These are phyloP conservation scores for Strix aluco DNA, from an alignment of 2,113 vertebrate genomes.

Conservation along the genomic window DNA sequence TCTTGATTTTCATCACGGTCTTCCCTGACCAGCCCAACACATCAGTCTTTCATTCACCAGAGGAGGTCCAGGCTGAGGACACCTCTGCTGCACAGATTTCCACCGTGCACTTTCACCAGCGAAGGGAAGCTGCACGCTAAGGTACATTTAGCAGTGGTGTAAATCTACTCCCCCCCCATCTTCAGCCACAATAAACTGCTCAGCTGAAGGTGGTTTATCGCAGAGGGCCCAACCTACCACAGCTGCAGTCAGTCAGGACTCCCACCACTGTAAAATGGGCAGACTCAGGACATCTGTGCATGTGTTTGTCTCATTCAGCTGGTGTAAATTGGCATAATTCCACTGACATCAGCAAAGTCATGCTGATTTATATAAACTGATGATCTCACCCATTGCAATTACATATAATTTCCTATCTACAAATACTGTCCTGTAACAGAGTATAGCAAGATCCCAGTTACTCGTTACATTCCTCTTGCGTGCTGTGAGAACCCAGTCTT, in stretches of 20 bases:
- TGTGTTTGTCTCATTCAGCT: not conserved
- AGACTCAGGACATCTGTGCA: not conserved
- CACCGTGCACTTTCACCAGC: not conserved
- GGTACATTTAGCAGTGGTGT: accelerated
- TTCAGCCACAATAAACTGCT: not conserved
- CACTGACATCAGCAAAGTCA: slow-evolving; percentile 32
- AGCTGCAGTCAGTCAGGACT: not conserved
- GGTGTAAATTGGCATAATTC: slow-evolving; percentile 1
- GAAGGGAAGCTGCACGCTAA: not conserved
- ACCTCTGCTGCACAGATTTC: not conserved
- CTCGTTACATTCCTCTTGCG: not conserved
- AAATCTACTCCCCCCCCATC: not conserved
- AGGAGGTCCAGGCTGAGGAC: slow-evolving; percentile 31
- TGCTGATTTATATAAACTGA: not conserved
- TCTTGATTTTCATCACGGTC: slow-evolving; percentile 52
- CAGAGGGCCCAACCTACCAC: not conserved
- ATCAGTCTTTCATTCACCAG: slow-evolving; percentile 35
- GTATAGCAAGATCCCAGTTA: not conserved
- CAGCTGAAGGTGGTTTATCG: not conserved
- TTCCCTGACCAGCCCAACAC: slow-evolving; percentile 49
- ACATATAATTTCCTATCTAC: not conserved
- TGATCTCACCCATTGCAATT: slow-evolving; percentile 44
- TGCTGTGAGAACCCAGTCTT: not conserved
- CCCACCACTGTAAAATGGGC: not conserved
- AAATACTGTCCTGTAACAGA: not conserved